A percentile compares a stretch with the other conserved stretches of the same genome.
Conservation (phyloP, 2,888 invertebrate species). For the Xylota sylvarum region DNA sequence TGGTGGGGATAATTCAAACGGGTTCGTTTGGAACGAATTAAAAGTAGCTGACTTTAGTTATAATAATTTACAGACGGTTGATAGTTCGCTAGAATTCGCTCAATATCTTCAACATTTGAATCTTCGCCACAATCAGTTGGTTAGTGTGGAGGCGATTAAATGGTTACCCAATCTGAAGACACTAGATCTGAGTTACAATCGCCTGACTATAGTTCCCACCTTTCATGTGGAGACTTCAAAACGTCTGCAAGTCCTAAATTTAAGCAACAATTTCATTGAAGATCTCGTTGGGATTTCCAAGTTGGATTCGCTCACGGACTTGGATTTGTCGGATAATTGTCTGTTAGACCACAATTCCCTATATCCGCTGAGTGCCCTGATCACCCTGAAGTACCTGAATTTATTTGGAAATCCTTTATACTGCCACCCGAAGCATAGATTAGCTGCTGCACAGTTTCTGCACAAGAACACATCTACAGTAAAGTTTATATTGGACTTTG, state of each 20-base stretch:
- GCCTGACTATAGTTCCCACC: constrained; percentile 86
- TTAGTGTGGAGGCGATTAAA: constrained; percentile 86
- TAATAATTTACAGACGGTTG: constrained; percentile 86
- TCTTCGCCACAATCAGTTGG: constrained; percentile 88
- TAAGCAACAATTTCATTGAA: constrained; percentile 89
- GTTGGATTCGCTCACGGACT: constrained; percentile 86
- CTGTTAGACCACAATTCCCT: constrained; percentile 87
- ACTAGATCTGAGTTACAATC: constrained; percentile 88
- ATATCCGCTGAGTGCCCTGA: constrained; percentile 86
- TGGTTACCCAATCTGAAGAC: constrained; percentile 88
- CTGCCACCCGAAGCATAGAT: constrained; percentile 87
- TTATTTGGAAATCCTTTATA: constrained; percentile 88
- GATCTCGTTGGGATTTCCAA: constrained; percentile 86
- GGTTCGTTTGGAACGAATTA: constrained; percentile 88
- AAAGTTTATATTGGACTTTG: constrained; percentile 87
- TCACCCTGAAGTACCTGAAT: constrained; percentile 86
- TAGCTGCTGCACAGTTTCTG: constrained; percentile 86
- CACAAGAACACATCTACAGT: constrained; percentile 86
- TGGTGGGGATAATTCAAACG: constrained; percentile 87
- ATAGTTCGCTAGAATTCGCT: constrained; percentile 87
- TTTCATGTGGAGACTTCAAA: constrained; percentile 87
- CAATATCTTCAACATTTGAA: constrained; percentile 88
- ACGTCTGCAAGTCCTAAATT: constrained; percentile 86
- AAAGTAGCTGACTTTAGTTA: constrained; percentile 87
- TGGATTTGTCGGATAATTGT: constrained; percentile 88